Evolutionary conservation across 2,888 invertebrate species (phyloP).

Genomic region (Lottia gigantea): DNA sequence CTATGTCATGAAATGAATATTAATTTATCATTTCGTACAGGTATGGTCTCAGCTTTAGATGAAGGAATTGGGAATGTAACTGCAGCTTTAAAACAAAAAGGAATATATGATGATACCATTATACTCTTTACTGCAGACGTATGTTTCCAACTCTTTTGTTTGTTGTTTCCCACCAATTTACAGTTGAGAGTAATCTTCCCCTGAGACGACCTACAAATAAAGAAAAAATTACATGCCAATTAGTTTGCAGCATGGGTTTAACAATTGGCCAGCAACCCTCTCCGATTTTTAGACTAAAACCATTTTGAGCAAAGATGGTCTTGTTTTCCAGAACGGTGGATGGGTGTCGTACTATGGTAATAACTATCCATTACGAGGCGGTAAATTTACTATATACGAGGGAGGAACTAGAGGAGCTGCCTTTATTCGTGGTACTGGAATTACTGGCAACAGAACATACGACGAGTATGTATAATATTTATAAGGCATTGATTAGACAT

Average conservation of each 20-base stretch:
- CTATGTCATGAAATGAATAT: neutral
- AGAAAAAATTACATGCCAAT: too few species aligned
- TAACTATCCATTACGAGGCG: conserved; percentile 68
- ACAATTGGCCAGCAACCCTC: too few species aligned
- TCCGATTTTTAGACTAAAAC: too few species aligned
- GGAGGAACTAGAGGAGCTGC: conserved; percentile 73
- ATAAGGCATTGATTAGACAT: too few species aligned
- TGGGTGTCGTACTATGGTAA: conserved; percentile 61
- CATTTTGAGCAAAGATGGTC: too few species aligned
- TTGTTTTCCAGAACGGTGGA: conserved; percentile 50
- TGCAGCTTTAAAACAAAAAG: conserved; percentile 74
- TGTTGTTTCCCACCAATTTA: too few species aligned
- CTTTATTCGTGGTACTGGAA: conserved; percentile 60
- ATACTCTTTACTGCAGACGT: conserved; percentile 70
- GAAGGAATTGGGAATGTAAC: conserved; percentile 83
- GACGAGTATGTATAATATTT: too few species aligned
- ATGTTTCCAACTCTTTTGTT: conserved; percentile 69
- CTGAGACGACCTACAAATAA: too few species aligned
- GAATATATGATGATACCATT: conserved; percentile 79
- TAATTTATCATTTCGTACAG: conserved; percentile 13
- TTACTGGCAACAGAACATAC: conserved; percentile 16
- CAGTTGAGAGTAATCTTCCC: too few species aligned
- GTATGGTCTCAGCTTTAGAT: conserved; percentile 82
- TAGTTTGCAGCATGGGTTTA: too few species aligned
- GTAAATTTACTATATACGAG: conserved; percentile 87